phyloP scores from a whole-genome alignment of 2,797 vertebrate genomes.

The Chrosomus eos region DNA sequence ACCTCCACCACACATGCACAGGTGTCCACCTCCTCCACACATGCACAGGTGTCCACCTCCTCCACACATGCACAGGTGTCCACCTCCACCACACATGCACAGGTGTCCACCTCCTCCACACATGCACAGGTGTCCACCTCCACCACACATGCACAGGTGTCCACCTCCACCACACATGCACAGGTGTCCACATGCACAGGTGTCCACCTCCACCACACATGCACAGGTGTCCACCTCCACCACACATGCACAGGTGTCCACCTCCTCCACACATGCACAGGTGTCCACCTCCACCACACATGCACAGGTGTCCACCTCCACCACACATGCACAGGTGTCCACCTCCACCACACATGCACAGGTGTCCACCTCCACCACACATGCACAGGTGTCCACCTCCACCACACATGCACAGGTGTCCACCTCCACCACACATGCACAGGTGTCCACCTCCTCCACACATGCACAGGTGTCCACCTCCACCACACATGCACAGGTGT shows the following conservation, averaged over 20 bases:
- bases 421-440: conserved; percentile 74
- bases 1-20: conserved; percentile 69
- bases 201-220: conserved; percentile 74
- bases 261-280: conserved; percentile 75
- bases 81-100: conserved; percentile 74
- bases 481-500: conserved; percentile 75
- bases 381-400: conserved; percentile 71
- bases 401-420: conserved; percentile 72
- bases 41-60: conserved; percentile 71
- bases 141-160: conserved; percentile 75
- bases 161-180: conserved; percentile 70
- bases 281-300: conserved; percentile 67
- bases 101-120: conserved; percentile 67
- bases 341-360: conserved; percentile 69
- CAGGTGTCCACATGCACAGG: too few species aligned
- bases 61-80: conserved; percentile 72
- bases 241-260: conserved; percentile 71
- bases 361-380: conserved; percentile 73
- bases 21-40: conserved; percentile 73
- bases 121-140: conserved; percentile 73
- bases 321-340: conserved; percentile 75
- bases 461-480: conserved; percentile 73
- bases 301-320: conserved; percentile 74
- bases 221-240: conserved; percentile 68
- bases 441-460: conserved; percentile 67